Evolutionary conservation across 1,140 invertebrate genomes (phyloP), one percentile per base, ranked within the genome.

Genomic region (Drosophila pseudoobscura): DNA sequence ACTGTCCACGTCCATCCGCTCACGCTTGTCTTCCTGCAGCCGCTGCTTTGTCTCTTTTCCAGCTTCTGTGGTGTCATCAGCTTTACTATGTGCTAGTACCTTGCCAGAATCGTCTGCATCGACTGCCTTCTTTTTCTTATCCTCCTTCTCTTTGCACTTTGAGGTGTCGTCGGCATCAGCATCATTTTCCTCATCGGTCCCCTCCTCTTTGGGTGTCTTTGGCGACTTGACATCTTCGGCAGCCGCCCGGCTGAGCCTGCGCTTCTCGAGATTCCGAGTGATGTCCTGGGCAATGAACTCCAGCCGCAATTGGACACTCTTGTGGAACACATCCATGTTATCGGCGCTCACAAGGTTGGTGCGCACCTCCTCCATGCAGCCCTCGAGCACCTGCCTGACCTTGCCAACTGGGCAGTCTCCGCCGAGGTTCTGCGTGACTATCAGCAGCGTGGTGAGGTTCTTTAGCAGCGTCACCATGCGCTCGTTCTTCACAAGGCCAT

Each of bases 371-470:
- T 96, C 95, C 92, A 99, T 95, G 24, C 97, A 97, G 31, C 97
- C 97, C 93, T 98, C 96, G 11, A 99, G 93, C 29, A 98, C 97
- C 92, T 97, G 97, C 56, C 98, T 93, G 91, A 99, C 97, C 92
- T 98, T 97, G 4, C 96, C 95, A 91, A 98, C 96, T 11, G 80
- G 75, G 46, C 64, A 75, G 46, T 96, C 96, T 92, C 97, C 96
- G 8, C 96, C 96, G 64, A 99, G 93, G 91, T 95, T 97, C 94
- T 97, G 98, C 0, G 98, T 95, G 93, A 99, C 97, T 44, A 98
- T 92, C 94, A 99, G 95, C 29, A 99, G 92, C 0, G 97, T 97
- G 20, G 97, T 97, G 20, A 99, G 93, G 92, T 97, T 96, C 49
- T 96, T 95, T 6, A 99, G 96, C 45, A 99, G 92, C 69, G 95